Base-by-base conservation (phyloP, 2,888 invertebrate genomes). In the Parapristionchus giblindavisi region DNA sequence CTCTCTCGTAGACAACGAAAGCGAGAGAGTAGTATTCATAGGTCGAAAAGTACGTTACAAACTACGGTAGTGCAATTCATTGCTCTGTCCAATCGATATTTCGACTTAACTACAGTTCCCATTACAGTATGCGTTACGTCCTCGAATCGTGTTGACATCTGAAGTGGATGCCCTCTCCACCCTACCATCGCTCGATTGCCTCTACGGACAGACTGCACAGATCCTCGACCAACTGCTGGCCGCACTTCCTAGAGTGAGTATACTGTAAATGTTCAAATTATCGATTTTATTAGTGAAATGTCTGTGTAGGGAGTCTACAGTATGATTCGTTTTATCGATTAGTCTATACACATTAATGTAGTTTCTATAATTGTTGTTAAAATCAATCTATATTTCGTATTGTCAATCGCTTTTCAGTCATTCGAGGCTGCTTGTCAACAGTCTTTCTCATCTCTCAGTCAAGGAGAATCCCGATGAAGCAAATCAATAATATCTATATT, bases 141-240 rank as follows among this genome's bases (percentile, higher is more conserved):
- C 73, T 61, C 73, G 73, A 11, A 61, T 73, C 21, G 48, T 73
- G 21, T 34, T 61, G 24, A n/a, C 48, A 5, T 27, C 43, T 17
- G 73, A 73, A 51, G 73, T 51, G 48, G 61, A 43, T 3, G 29
- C 21, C n/a, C 60, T 73, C 40, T 29, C 73, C 27, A 32, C 73
- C 27, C 73, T 73, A 34, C 73, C 73, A 48, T 27, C 60, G 8
- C 51, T 73, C 48, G 52, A 73, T 36, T 71, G 70, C 40, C 70
- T 71, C 40, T 71, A 71, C 29, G 70, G 70, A 54, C 38, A 71
- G 40, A 71, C 70, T 40, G 70, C 43, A 17, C 70, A 71, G 54
- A 71, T 71, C 27, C 70, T 71, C 6, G 21, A 52, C 24, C 54
- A 56, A 27, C 56, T 38, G 21, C 14, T 71, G 6, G 56, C 38